A percentile compares a stretch with the other conserved stretches of the same genome.
These are phyloP conservation scores for Chironomus riparius DNA, from an alignment of 2,888 invertebrate genomes.

Conservation along the genomic window DNA sequence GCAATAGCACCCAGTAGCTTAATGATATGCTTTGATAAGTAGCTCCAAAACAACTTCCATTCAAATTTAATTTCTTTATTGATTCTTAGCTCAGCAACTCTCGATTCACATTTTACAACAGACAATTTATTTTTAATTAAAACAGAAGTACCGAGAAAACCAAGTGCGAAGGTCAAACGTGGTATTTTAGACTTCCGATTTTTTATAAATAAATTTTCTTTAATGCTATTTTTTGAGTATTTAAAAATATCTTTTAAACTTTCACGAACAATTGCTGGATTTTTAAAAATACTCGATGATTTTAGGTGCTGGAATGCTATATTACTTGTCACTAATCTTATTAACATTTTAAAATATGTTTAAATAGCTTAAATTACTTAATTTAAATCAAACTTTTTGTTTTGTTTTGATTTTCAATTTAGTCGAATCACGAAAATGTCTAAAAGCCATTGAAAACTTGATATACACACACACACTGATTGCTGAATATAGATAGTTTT, in stretches of 20 bases:
- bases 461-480: too few species aligned
- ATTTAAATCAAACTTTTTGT: too few species aligned
- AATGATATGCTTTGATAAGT: constrained; percentile 68
- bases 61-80: constrained; percentile 59
- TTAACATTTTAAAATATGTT: not conserved
- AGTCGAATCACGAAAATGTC: too few species aligned
- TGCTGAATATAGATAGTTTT: too few species aligned
- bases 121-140: not conserved
- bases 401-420: too few species aligned
- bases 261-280: not conserved
- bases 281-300: not conserved
- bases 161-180: constrained; percentile 3
- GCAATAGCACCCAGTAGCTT: constrained; percentile 66
- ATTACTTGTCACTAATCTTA: not conserved
- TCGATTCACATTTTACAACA: constrained; percentile 35
- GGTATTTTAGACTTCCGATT: not conserved
- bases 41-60: constrained; percentile 63
- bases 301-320: constrained; percentile 4
- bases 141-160: constrained; percentile 4
- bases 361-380: too few species aligned
- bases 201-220: constrained; percentile 18
- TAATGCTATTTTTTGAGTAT: not conserved
- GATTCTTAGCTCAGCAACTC: constrained; percentile 32
- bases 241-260: constrained; percentile 3
- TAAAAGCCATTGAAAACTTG: too few species aligned